Conservation (phyloP, 2,888 invertebrate genomes). For the Drosophila acutilabella region DNA sequence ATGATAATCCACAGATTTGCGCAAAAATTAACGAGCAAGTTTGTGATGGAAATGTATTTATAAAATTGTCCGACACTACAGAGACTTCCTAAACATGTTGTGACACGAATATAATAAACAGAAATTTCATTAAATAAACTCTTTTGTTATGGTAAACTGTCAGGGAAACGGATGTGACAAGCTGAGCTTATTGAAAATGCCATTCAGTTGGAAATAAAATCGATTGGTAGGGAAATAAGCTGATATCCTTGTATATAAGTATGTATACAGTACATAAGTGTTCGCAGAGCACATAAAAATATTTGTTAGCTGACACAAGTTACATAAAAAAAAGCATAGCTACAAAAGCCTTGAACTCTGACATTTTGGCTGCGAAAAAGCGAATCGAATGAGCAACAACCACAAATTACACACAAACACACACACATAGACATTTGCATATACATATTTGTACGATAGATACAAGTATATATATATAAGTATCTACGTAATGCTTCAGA, state of each 20-base stretch:
- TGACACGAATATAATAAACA: background rate
- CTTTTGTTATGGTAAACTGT: slow-evolving; percentile 12
- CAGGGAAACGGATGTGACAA: slow-evolving; percentile 12
- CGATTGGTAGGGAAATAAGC: slow-evolving; percentile 28
- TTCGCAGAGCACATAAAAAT: slow-evolving; percentile 1
- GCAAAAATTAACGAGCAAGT: background rate
- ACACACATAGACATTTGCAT: slow-evolving; percentile 43
- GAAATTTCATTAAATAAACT: background rate
- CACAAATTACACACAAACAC: slow-evolving; percentile 27
- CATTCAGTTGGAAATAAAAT: slow-evolving; percentile 29
- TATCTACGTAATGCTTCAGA: slow-evolving; percentile 19
- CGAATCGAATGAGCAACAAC: background rate
- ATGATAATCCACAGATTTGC: background rate
- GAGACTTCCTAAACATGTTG: background rate
- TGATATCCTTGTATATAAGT: slow-evolving; percentile 2
- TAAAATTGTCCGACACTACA: background rate
- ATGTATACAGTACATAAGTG: background rate
- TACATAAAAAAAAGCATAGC: slow-evolving; percentile 46
- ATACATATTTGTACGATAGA: slow-evolving; percentile 10
- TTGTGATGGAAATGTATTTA: slow-evolving; percentile 3
- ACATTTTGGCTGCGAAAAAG: slow-evolving; percentile 52
- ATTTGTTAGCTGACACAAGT: slow-evolving; percentile 35
- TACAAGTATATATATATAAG: slow-evolving; percentile 3
- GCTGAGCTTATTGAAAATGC: slow-evolving; percentile 16
- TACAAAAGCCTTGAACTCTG: slow-evolving; percentile 69